Base-by-base conservation (phyloP, 2,888 invertebrate species). In the Agrochola litura region DNA sequence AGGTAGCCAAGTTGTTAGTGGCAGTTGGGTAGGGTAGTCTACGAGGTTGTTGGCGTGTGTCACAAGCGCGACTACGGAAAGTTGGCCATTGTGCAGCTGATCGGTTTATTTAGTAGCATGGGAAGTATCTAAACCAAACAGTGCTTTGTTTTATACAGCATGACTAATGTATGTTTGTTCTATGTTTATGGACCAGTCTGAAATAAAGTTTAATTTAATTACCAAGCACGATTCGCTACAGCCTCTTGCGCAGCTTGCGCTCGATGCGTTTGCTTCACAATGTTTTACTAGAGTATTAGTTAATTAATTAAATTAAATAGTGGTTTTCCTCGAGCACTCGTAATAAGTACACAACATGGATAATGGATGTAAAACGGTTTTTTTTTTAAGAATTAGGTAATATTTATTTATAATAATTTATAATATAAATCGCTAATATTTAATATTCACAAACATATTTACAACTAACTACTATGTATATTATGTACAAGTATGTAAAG, bases 251-350 rank as follows among this genome's bases (percentile, higher is more conserved):
- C 52, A 16, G 19, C 25, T 52, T 9, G 61, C 63, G 19, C 43
- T 30, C 12, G 8, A 49, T 22, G 16, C 6, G 12, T 30, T 25
- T 2, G 19, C 10, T 60, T 52, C 52, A 19, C 41, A 66, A 65
- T 49, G 5, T 19, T 65, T 54, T 67, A 30, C n/a, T 14, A 58
- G 19, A 70, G 46, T 25, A 25, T 61, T 19, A 41, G 0, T n/a
- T 54, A 25, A 16, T 14, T 71, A 16, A 69, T 37, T 46, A 22
- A 19, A 61, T 61, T n/a, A 56, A 14, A 37, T 19, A 6, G 63
- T 37, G 67, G 58, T 82, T 79, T 82, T 79, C 77, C 79, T 76
- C 64, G 76, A 79, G 0, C 52, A 76, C 30, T 52, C 9, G 9
- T 43, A 67, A 30, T 25, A 79, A 22, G 12, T 52, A n/a, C n/a